Conservation (phyloP, 1,140 invertebrate genomes). For the Zaprionus africanus region DNA sequence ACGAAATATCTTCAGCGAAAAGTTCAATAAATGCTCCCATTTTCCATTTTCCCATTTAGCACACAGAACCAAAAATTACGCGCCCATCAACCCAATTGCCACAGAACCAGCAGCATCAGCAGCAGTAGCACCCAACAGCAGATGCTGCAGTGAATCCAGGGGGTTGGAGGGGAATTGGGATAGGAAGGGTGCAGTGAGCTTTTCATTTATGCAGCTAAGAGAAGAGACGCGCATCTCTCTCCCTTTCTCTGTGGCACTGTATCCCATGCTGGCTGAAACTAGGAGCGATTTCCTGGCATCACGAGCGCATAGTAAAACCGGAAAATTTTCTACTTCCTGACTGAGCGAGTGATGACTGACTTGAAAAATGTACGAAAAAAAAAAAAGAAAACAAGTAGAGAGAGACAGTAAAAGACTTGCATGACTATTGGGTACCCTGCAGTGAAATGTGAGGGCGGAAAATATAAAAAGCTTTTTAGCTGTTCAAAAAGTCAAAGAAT, state of each 20-base stretch:
- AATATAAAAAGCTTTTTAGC: not conserved
- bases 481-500: not conserved
- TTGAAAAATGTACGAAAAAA: constrained; percentile 52
- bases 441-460: not conserved
- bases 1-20: constrained; percentile 75
- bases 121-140: not conserved
- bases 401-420: not conserved
- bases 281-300: constrained; percentile 71
- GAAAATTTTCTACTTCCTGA: constrained; percentile 79
- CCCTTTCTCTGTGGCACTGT: not conserved
- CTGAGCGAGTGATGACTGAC: constrained; percentile 53
- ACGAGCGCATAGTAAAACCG: constrained; percentile 73
- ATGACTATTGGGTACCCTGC: not conserved
- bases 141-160: not conserved
- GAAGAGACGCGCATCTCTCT: constrained; percentile 15
- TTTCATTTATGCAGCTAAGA: constrained; percentile 56
- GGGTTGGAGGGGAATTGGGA: not conserved
- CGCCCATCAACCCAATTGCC: constrained; percentile 71
- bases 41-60: constrained; percentile 56
- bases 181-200: constrained; percentile 11
- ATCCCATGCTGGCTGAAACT: constrained; percentile 20
- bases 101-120: constrained; percentile 7
- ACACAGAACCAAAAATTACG: constrained; percentile 52
- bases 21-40: constrained; percentile 80
- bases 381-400: constrained; percentile 26